Percentiles rank a stretch among this genome's conserved stretches.
Evolutionary conservation across 2,888 invertebrate genomes (phyloP).

Genomic region (Lobophora halterata): DNA sequence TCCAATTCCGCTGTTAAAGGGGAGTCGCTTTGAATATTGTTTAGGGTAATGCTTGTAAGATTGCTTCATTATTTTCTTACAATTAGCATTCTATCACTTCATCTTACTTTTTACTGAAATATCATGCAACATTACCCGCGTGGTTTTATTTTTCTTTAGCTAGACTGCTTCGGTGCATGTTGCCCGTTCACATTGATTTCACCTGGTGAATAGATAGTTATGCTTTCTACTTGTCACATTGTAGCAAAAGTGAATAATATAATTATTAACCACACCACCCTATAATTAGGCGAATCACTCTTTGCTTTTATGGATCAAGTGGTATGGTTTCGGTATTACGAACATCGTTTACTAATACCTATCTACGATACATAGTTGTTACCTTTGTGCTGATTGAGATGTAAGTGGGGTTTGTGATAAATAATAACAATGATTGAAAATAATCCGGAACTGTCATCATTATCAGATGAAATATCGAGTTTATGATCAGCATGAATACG

Average conservation of each 20-base stretch:
- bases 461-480: slow-evolving; percentile 47
- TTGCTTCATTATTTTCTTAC: slow-evolving; percentile 2
- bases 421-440: slow-evolving; percentile 28
- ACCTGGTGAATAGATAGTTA: slow-evolving; percentile 53
- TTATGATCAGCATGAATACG: slow-evolving; percentile 56
- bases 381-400: slow-evolving; percentile 13
- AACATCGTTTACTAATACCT: slow-evolving; percentile 11
- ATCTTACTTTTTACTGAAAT: slow-evolving; percentile 18
- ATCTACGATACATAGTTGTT: slow-evolving; percentile 4
- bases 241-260: slow-evolving; percentile 29
- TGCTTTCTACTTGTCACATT: slow-evolving; percentile 50
- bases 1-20: too few species aligned
- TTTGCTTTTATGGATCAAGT: slow-evolving; percentile 16
- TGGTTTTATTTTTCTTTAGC: too few species aligned
- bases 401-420: slow-evolving; percentile 21
- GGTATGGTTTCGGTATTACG: slow-evolving; percentile 6
- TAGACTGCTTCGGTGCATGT: slow-evolving; percentile 38
- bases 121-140: slow-evolving; percentile 48
- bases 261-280: slow-evolving; percentile 17
- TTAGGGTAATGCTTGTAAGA: background rate
- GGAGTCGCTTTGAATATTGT: too few species aligned
- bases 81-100: slow-evolving; percentile 8
- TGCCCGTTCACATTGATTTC: slow-evolving; percentile 54
- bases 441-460: slow-evolving; percentile 48
- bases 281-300: slow-evolving; percentile 19